A percentile compares a stretch with the other conserved stretches of the same genome.
Evolutionary conservation across 2,113 vertebrate species (phyloP).

Genomic region (Ranitomeya variabilis): DNA sequence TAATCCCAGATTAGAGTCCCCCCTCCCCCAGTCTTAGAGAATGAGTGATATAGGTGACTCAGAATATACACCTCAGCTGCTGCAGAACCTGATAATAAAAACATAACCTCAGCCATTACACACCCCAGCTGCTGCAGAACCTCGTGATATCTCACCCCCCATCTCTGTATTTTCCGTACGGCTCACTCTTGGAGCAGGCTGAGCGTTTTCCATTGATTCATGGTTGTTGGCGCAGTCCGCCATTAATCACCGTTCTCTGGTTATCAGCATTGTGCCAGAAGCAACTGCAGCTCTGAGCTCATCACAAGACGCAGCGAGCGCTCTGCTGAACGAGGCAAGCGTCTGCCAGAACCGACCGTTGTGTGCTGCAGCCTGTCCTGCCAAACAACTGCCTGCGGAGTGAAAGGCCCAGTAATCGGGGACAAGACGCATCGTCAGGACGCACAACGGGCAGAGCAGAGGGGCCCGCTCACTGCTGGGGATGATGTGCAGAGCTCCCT

Average conservation of each 20-base stretch:
- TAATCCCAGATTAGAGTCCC: too few relatives aligned
- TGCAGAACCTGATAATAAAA: too few relatives aligned
- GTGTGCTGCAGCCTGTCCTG: neutral
- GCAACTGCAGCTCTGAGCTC: neutral
- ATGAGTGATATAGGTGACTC: too few relatives aligned
- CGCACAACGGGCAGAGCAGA: neutral
- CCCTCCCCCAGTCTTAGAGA: too few relatives aligned
- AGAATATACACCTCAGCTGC: too few relatives aligned
- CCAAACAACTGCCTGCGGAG: neutral
- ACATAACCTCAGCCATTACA: too few relatives aligned
- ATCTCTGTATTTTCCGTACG: neutral
- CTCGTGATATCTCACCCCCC: neutral
- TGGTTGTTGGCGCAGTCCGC: neutral
- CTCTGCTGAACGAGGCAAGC: neutral
- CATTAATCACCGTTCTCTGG: neutral
- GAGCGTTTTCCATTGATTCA: conserved; percentile 14
- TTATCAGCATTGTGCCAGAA: neutral
- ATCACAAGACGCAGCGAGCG: neutral
- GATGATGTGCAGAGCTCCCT: too few relatives aligned
- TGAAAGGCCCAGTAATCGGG: neutral
- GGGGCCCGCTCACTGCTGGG: neutral
- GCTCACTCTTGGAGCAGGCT: neutral
- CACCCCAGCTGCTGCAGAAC: neutral
- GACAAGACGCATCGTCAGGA: neutral
- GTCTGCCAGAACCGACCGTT: neutral